These are phyloP conservation scores for Tridacna gigas DNA, from an alignment of 2,888 invertebrate genomes.

Conservation along the genomic window DNA sequence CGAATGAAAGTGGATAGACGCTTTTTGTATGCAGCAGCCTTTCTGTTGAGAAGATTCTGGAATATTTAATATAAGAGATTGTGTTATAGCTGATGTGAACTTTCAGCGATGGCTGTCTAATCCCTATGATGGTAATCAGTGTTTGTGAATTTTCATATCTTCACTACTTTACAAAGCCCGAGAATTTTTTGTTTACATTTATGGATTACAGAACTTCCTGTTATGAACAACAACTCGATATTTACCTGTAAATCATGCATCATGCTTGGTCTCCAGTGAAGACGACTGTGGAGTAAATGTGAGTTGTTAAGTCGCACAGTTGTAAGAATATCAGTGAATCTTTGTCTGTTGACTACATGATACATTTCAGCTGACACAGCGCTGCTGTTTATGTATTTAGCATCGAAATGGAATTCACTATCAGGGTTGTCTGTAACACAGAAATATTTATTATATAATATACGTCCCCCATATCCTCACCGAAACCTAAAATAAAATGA, in stretches of 20 bases:
- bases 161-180: neutral
- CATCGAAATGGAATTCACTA: constrained; percentile 73
- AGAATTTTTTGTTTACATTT: neutral
- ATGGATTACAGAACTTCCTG: neutral
- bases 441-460: neutral
- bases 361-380: constrained; percentile 72
- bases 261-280: constrained; percentile 76
- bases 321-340: constrained; percentile 69
- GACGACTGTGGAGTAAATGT: constrained; percentile 72
- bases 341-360: constrained; percentile 64
- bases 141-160: neutral
- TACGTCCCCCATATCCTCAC: neutral
- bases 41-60: constrained; percentile 37
- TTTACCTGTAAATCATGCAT: constrained; percentile 69
- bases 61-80: neutral
- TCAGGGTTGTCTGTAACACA: constrained; percentile 68
- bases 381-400: constrained; percentile 72
- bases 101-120: neutral
- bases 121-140: neutral
- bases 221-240: neutral
- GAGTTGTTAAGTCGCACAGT: constrained; percentile 75
- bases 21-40: constrained; percentile 19
- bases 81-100: neutral
- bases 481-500: neutral
- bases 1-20: constrained; percentile 17